Base-by-base conservation (phyloP, 2,888 invertebrate species). In the Saturnia japonica region DNA sequence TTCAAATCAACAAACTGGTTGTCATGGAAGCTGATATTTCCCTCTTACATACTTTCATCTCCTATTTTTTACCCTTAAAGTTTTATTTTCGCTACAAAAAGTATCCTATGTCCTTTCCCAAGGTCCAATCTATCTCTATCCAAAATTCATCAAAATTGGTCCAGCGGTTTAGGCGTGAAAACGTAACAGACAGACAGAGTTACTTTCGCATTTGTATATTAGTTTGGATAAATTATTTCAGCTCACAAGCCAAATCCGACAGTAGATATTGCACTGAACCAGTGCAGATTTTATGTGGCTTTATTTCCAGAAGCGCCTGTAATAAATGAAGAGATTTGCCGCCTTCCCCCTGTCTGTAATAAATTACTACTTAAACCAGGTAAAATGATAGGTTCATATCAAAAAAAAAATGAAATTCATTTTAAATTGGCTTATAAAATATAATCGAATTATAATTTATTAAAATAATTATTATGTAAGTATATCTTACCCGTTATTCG, bases 311-410 rank as follows among this genome's bases (percentile, higher is more conserved):
- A 69, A 47, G 34, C 34, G 62, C 9, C 45, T 14, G 62, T 64
- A 64, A 64, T 64, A 69, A 64, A 47, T 64, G 62, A 22, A n/a
- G 47, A 40, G 62, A 62, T 22, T 64, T 45, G 34, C 45, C 34
- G 47, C 22, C 45, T 47, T 69, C n/a, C 45, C 34, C 40, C 47
- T 43, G 19, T 69, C 14, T 64, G 43, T 69, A 47, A 64, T 64
- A 69, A 69, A 69, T 69, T 62, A 64, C n/a, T 69, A 34, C 8
- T 62, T 69, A 62, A 25, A 47, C 47, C n/a, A 47, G 62, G 69
- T 47, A 47, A 60, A 25, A 28, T 60, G 14, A 28, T 60, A 25
- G 57, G 25, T 25, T 28, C 57, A 60, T 60, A 60, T 60, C 8
- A 28, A 60, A 60, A 14, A 60, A 60, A 25, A 60, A 11, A 14